These are phyloP conservation scores for Cheilosia grossa DNA, from an alignment of 2,888 invertebrate species.

Conservation along the genomic window DNA sequence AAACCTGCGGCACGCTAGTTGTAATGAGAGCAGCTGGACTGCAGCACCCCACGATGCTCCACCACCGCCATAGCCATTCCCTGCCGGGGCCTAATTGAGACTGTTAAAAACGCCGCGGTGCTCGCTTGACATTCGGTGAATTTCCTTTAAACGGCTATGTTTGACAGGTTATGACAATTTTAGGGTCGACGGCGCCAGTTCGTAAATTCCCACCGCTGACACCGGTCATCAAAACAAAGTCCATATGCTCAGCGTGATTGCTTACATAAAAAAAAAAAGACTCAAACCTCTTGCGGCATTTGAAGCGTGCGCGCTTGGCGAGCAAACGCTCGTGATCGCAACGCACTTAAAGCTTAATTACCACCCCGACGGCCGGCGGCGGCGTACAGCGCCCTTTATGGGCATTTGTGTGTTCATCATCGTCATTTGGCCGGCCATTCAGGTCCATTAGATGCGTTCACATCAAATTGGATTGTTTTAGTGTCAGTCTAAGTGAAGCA, in stretches of 20 bases:
- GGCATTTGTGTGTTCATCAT: conserved; percentile 55
- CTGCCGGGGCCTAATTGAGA: conserved; percentile 33
- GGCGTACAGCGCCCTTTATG: conserved; percentile 25
- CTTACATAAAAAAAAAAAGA: conserved; percentile 25
- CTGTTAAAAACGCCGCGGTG: conserved; percentile 14
- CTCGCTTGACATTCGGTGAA: conserved; percentile 36
- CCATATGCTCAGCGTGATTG: conserved; percentile 35
- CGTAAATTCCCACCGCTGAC: conserved; percentile 51
- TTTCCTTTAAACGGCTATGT: conserved; percentile 53
- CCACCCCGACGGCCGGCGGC: conserved; percentile 40
- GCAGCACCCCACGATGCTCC: not conserved
- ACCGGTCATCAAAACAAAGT: conserved; percentile 45
- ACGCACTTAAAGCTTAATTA: conserved; percentile 34
- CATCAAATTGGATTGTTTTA: conserved; percentile 65
- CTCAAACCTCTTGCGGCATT: not conserved
- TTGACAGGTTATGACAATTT: conserved; percentile 70
- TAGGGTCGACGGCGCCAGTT: conserved; percentile 60
- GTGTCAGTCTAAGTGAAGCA: conserved; percentile 34
- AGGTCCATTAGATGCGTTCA: conserved; percentile 65
- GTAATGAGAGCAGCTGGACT: conserved; percentile 34
- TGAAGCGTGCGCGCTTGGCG: conserved; percentile 10
- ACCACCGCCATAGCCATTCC: not conserved
- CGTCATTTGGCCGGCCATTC: conserved; percentile 53
- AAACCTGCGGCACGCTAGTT: conserved; percentile 54
- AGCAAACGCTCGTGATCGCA: not conserved